A percentile compares a stretch with the other conserved stretches of the same genome.
Conservation (phyloP, 2,113 vertebrate species). For the Tetraodon nigroviridis region DNA sequence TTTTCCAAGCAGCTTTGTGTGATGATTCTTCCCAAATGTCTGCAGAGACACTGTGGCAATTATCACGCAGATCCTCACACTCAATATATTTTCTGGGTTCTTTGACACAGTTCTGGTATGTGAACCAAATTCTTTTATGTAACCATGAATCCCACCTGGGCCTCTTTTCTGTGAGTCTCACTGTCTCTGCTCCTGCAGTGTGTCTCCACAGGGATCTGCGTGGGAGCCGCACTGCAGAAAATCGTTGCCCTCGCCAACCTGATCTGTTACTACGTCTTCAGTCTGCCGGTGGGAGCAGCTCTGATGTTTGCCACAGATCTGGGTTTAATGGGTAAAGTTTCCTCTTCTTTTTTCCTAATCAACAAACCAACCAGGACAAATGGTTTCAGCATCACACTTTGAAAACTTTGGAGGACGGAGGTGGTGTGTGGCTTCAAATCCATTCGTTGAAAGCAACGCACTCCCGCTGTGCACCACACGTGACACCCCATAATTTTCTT, state of each 20-base stretch:
- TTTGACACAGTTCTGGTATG: slow-evolving; percentile 71
- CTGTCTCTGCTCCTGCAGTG: slow-evolving; percentile 65
- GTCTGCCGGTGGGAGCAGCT: slow-evolving; percentile 75
- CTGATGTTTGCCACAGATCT: slow-evolving; percentile 80
- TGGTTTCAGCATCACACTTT: too few relatives aligned
- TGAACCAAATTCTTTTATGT: neutral
- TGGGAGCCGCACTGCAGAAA: slow-evolving; percentile 84
- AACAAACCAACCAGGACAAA: too few relatives aligned
- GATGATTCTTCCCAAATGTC: slow-evolving; percentile 12
- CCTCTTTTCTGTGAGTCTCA: slow-evolving; percentile 10
- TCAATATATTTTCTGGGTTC: slow-evolving; percentile 66
- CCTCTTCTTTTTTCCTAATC: neutral
- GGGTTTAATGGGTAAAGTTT: slow-evolving; percentile 74
- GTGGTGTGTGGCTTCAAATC: too few relatives aligned
- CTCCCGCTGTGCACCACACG: neutral
- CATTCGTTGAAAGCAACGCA: too few relatives aligned
- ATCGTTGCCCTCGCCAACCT: slow-evolving; percentile 81
- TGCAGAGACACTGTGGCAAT: slow-evolving; percentile 61
- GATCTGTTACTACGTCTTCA: slow-evolving; percentile 75
- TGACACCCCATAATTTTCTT: slow-evolving; percentile 11
- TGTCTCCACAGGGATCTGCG: slow-evolving; percentile 76
- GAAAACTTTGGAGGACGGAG: too few relatives aligned
- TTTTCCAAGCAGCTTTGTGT: slow-evolving; percentile 2
- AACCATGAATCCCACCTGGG: too few relatives aligned
- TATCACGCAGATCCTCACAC: slow-evolving; percentile 55